A percentile compares a stretch with the other conserved stretches of the same genome.
Conservation (phyloP, 2,113 vertebrate genomes). For the Rhea pennata region DNA sequence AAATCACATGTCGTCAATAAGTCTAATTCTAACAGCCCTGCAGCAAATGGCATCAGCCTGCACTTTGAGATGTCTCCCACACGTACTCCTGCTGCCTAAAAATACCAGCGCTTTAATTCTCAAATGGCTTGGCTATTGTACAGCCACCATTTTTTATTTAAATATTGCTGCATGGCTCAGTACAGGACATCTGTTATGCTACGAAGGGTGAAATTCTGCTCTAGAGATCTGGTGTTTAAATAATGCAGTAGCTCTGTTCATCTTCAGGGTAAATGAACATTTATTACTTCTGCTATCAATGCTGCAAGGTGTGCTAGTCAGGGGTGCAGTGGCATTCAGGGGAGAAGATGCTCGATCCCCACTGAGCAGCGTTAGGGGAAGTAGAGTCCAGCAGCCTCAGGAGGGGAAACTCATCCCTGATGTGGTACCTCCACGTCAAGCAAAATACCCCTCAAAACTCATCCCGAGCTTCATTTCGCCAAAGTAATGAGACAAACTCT, state of each 20-base stretch:
- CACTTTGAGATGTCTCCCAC: constrained; percentile 45
- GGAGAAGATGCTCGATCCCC: too few relatives aligned
- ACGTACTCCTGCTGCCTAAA: constrained; percentile 39
- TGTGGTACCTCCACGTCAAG: background rate
- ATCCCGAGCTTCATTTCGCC: background rate
- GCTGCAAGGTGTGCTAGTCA: background rate
- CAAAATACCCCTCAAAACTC: background rate
- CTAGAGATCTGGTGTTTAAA: background rate
- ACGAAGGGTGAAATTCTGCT: background rate
- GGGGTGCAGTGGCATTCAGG: background rate
- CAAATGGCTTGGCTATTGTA: constrained; percentile 19
- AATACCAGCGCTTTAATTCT: constrained; percentile 23
- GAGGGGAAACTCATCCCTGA: background rate
- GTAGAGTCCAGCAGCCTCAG: background rate
- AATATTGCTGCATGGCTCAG: background rate
- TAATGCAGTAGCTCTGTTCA: accelerated
- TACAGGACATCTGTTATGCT: background rate
- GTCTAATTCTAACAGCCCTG: constrained; percentile 43
- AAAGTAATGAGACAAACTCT: background rate
- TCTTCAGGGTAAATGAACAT: background rate
- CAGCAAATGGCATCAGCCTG: constrained; percentile 48
- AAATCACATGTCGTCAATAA: background rate
- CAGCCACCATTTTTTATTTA: background rate
- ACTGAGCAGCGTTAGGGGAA: background rate
- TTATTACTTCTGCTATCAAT: accelerated